phyloP scores from a whole-genome alignment of 2,888 invertebrate genomes.

The Myathropa florea region DNA sequence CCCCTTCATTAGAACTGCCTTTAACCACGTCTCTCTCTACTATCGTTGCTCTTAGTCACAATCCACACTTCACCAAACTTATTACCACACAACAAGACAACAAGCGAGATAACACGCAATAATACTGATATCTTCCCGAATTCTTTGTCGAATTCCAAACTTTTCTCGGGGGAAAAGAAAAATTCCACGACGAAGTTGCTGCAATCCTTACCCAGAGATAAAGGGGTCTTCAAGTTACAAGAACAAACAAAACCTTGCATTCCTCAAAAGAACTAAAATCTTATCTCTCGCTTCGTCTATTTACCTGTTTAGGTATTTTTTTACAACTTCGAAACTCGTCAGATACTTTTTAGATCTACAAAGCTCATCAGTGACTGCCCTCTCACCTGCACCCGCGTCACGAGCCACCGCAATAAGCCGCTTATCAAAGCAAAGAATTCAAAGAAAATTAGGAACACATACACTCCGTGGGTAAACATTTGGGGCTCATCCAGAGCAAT shows the following conservation, averaged over 20 bases:
- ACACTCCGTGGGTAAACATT: constrained; percentile 8
- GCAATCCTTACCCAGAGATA: background rate
- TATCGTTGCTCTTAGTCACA: background rate
- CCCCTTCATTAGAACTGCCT: no score
- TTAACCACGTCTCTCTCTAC: no score
- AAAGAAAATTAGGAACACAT: constrained; percentile 36
- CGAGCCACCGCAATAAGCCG: constrained; percentile 12
- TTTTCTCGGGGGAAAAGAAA: background rate
- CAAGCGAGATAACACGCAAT: background rate
- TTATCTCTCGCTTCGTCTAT: background rate
- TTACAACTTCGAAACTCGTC: background rate
- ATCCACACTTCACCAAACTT: background rate
- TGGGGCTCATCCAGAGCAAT: constrained; percentile 14
- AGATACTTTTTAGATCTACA: background rate
- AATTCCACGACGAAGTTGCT: background rate
- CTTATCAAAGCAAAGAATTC: constrained; percentile 43
- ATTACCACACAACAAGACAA: background rate
- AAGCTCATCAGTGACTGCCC: background rate
- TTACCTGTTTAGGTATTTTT: background rate
- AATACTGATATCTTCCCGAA: background rate
- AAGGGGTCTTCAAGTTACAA: background rate
- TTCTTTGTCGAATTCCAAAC: background rate
- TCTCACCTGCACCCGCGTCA: background rate
- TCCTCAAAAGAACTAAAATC: background rate
- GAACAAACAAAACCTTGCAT: background rate